A percentile compares a stretch with the other conserved stretches of the same genome.
Evolutionary conservation across 2,888 invertebrate species (phyloP).

Genomic region (Macropis europaea): DNA sequence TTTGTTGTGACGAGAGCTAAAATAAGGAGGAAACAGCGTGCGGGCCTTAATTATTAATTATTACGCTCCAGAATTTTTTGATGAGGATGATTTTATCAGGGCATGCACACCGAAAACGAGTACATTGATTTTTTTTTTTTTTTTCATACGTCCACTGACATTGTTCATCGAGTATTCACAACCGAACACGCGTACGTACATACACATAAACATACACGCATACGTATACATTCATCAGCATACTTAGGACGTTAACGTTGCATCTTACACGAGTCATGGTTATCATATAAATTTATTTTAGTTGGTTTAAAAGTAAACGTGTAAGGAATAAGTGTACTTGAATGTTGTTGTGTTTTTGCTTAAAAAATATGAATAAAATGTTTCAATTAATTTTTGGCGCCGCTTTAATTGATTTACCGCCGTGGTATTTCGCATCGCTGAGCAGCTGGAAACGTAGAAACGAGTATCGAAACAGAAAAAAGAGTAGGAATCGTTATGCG

Average conservation of each 20-base stretch:
- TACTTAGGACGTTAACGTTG: conserved; percentile 57
- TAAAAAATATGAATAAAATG: conserved; percentile 78
- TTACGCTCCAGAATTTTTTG: not conserved
- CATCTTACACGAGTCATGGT: conserved; percentile 73
- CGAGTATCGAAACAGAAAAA: no score
- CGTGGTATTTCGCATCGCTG: not conserved
- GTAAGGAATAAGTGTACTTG: conserved; percentile 78
- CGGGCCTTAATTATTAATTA: no score
- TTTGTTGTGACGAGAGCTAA: conserved; percentile 44
- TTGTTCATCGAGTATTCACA: conserved; percentile 50
- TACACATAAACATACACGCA: no score
- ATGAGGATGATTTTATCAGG: conserved; percentile 53
- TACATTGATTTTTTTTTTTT: conserved; percentile 65
- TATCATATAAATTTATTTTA: conserved; percentile 76
- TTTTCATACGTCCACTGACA: conserved; percentile 52
- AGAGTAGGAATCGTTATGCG: no score
- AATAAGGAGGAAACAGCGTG: conserved; percentile 32
- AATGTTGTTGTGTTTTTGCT: conserved; percentile 79
- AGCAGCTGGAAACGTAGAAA: no score
- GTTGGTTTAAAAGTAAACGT: conserved; percentile 74
- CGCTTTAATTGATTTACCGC: conserved; percentile 6
- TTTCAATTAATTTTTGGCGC: conserved; percentile 65
- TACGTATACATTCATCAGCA: conserved; percentile 59
- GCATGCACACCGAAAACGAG: conserved; percentile 52
- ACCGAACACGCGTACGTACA: no score